Evolutionary conservation across 2,888 invertebrate species (phyloP), one percentile per base, ranked within the genome.

Genomic region (Drosophila ezoana): DNA sequence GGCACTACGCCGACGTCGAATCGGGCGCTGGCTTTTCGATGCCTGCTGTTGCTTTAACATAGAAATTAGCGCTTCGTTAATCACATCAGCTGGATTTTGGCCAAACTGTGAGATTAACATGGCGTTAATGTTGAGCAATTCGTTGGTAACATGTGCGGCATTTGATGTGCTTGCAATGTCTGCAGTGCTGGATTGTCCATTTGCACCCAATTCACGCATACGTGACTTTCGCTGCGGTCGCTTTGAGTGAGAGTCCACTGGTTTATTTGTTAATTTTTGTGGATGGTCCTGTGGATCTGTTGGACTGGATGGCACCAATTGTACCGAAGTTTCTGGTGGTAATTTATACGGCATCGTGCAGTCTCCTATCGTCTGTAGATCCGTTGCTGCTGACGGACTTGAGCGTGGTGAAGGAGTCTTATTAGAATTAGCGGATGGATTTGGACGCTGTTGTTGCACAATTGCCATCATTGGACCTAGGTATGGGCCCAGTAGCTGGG

Each of bases 251-350:
- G 61, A 8, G 13, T 45, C 28, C 4, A 51, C 5, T 13, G 20
- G 1, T 18, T 59, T 68, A 38, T 8, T 54, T 3, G 23, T 37
- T 5, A 64, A 32, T 10, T 33, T 47, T 8, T 61, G 65, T 4
- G 60, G 56, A 0, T 61, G 44, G 10, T 79, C 76, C 4, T 18
- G 18, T 18, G 56, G 56, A 16, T 90, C 91, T 16, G 90, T 86
- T 0, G 89, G 85, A 58, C 90, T 89, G 4, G 92, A 90, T 1
- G 90, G 91, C 13, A 92, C 90, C 54, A 92, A 76, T 56, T 92
- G 92, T 1, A 92, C 92, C 1, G 92, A 92, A 4, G 92, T 92
- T 68, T 92, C 92, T 14, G 92, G 91, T 3, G 92, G 92, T 43
- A 92, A 61, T 59, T 91, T 92, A 53, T 92, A 92, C 0, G 91